Base-by-base conservation (phyloP, 2,888 invertebrate genomes). In the Cryptocheilus praepositus region DNA sequence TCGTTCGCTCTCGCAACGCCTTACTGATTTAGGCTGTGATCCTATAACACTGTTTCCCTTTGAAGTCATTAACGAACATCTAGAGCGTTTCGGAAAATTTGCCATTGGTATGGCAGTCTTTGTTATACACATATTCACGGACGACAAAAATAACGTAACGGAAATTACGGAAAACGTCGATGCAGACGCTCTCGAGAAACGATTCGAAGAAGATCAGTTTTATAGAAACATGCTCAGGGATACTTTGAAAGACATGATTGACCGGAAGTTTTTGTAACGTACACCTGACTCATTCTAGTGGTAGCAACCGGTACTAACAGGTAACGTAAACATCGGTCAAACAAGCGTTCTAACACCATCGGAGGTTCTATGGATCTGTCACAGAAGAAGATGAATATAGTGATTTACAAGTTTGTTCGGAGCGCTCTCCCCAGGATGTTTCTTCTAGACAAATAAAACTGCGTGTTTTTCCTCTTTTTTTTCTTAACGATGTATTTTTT, bases 21-120 rank as follows among this genome's bases (percentile, higher is more conserved):
- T 87, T 3, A 43, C 52, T 57, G 58, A 73, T 60, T 79, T 82
- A 43, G 82, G 82, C 3, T 78, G 79, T 19, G 75, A 85, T 65
- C 66, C 84, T 0, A 65, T 78, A 1, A 61, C 71, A 22, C 43
- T 87, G 2, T 87, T 84, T 64, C 85, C 89, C 0, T 83, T 77
- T 19, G 72, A 76, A 13, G 71, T 57, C 16, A 72, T 87, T 21
- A 36, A 72, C 28, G 60, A 73, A 22, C 86, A 88, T 60, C 77
- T 86, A 67, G 66, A 76, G 19, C 81, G 74, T 61, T 85, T 82
- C 67, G 76, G 81, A 8, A 81, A 71, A 28, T 83, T 67, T 43
- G 85, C 81, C 21, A 77, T 81, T 13, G 61, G 66, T 21, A 83
- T 83, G 78, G 79, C 79, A 7, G 46, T 83, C 15, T 76, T 77